Base-by-base conservation (phyloP, 2,797 vertebrate genomes). In the Adrianichthys oophorus region DNA sequence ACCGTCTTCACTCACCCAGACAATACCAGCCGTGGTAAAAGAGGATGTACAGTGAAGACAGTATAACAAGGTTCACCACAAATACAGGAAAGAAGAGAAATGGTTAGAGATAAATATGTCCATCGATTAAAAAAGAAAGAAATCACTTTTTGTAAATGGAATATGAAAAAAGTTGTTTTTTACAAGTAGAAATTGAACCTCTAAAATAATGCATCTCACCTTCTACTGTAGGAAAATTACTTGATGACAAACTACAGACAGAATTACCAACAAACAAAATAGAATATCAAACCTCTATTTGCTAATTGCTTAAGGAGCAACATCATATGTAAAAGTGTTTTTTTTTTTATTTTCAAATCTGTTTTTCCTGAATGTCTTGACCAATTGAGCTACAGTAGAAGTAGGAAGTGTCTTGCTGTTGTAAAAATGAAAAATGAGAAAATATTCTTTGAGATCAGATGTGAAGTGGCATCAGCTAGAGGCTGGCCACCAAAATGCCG, bases 1-100 rank as follows among this genome's bases (percentile, higher is more conserved):
- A 77, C 79, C 58, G 48, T 70, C 62, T 60, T 68, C 82, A 87
- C 79, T 84, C 84, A 82, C 78, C 49, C 56, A 59, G 70, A 65
- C 75, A 70, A 72, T 80, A 73, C 74, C 81, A 75, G 78, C 66
- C 77, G 74, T 80, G 85, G 81, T 73, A 72, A 75, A 55, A 71
- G 52, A 76, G 32, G 43, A 87, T 90, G 90, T 91, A 89, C 72
- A 91, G 32, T 37, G 32, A 37, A 37, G 89, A 90, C 29, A 85
- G 76, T 68, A 82, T 83, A 85, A 65, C 62, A 68, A 78, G 79
- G 75, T 79, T 74, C 68, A 81, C 71, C 23, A 26, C 70, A 62
- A 68, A 74, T 26, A 37, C 63, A 19, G 57, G 70, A 48, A 61
- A 65, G 55, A 56, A 52, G 60, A 58, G 51, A 0, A 37, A 46